Evolutionary conservation across 1,140 invertebrate genomes (phyloP), one percentile per base, ranked within the genome.

Genomic region (Drosophila sulfurigaster): DNA sequence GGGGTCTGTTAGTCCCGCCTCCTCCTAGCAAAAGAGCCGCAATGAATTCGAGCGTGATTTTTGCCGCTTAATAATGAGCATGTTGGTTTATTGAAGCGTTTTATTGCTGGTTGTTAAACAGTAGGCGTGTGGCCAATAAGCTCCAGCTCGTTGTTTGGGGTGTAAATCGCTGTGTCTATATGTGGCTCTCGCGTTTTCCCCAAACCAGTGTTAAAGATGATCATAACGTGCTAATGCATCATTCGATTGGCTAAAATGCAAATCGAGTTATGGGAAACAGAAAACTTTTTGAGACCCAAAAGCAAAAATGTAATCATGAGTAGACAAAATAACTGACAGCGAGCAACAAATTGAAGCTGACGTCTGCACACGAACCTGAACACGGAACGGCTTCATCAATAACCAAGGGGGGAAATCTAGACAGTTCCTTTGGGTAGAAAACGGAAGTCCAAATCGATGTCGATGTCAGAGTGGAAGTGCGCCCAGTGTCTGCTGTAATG

Each of bases 41-140:
- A 49, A 63, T 62, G 65, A 76, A 73, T 67, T 91, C 74, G 57
- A 91, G 90, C 87, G 87, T 92, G 91, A 92, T 92, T 92, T 91
- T 91, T 91, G 91, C 78, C 79, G 91, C 87, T 92, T 91, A 91
- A 91, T 91, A 87, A 90, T 90, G 90, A 90, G 90, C 73, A 25
- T 67, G 65, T 72, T 46, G 76, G 69, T 87, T 77, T 83, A 83
- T 76, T 83, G 78, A 78, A 78, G 73, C 89, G 80, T 87, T 91
- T 91, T 89, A 91, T 91, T 81, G 78, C 76, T 52, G 48, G 38
- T 71, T 52, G 70, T 86, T 86, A 78, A 86, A 75, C 65, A 67
- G 57, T 56, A 71, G 82, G 78, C 82, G 82, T 81, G 81, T 65
- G 67, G 66, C 65, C 35, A 63, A 66, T 83, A 76, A 80, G 68